Conservation (phyloP, 2,888 invertebrate species). For the Dichetophora obliterata region DNA sequence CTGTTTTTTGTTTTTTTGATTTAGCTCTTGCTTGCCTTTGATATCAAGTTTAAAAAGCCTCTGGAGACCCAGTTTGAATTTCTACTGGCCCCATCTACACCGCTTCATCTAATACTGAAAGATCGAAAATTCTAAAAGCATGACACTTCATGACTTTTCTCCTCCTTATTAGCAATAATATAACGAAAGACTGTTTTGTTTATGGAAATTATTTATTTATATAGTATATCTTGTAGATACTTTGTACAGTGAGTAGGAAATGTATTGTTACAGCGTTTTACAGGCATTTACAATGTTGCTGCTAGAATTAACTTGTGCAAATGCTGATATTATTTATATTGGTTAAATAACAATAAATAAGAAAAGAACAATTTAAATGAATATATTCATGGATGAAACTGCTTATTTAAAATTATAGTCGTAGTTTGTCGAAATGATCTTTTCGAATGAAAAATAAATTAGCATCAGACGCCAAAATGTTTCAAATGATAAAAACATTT, state of each 20-base stretch:
- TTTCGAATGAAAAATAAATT: too few species aligned
- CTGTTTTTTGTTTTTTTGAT: too few species aligned
- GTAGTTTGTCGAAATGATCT: too few species aligned
- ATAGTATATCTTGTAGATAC: background rate
- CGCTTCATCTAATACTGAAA: conserved; percentile 77
- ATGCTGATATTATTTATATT: too few species aligned
- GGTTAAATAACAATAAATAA: too few species aligned
- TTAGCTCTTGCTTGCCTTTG: conserved; percentile 81
- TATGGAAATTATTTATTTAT: conserved; percentile 21
- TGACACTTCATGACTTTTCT: background rate
- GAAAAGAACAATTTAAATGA: too few species aligned
- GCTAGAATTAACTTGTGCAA: too few species aligned
- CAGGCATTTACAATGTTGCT: background rate
- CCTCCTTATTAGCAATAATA: background rate
- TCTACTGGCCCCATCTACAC: conserved; percentile 82
- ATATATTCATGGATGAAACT: too few species aligned
- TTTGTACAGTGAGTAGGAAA: conserved; percentile 16
- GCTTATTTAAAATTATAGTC: too few species aligned
- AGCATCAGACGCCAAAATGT: too few species aligned
- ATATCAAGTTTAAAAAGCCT: conserved; percentile 77
- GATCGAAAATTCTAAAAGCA: conserved; percentile 70
- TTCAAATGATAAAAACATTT: too few species aligned
- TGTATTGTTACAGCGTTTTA: background rate
- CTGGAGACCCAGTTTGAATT: conserved; percentile 86
- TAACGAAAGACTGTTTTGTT: conserved; percentile 35